Percentiles rank a stretch among this genome's conserved stretches.
Conservation (phyloP, 2,797 vertebrate genomes). For the Sandelia bainsii region DNA sequence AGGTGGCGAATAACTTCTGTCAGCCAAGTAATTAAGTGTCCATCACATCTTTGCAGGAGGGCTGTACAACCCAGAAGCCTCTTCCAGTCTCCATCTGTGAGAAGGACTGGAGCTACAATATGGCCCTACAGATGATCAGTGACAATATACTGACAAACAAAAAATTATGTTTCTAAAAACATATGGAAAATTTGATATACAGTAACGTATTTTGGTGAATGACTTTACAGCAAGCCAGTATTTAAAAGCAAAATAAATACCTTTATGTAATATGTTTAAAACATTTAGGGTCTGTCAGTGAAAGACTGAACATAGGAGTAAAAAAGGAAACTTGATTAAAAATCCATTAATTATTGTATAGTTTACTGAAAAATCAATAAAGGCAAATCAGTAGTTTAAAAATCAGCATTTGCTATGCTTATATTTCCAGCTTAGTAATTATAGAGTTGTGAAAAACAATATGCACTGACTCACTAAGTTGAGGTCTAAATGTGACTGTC, state of each 20-base stretch:
- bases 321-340: not conserved
- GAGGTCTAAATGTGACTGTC: too few species aligned
- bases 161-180: conserved; percentile 9
- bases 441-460: conserved; percentile 6
- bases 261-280: not conserved
- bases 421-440: conserved; percentile 7
- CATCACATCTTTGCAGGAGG: conserved; percentile 81
- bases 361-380: not conserved
- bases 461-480: not conserved
- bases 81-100: conserved; percentile 80
- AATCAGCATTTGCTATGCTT: not conserved
- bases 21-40: conserved; percentile 87
- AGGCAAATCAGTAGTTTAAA: not conserved
- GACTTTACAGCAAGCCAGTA: not conserved
- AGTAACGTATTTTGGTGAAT: not conserved
- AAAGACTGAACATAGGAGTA: not conserved
- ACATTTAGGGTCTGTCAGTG: not conserved
- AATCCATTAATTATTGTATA: not conserved
- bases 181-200: not conserved
- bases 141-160: conserved; percentile 28
- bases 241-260: not conserved
- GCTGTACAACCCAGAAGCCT: conserved; percentile 70
- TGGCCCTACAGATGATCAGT: conserved; percentile 60
- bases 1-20: conserved; percentile 82
- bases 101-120: conserved; percentile 68